phyloP scores from a whole-genome alignment of 2,113 vertebrate genomes.

The Anolis carolinensis region DNA sequence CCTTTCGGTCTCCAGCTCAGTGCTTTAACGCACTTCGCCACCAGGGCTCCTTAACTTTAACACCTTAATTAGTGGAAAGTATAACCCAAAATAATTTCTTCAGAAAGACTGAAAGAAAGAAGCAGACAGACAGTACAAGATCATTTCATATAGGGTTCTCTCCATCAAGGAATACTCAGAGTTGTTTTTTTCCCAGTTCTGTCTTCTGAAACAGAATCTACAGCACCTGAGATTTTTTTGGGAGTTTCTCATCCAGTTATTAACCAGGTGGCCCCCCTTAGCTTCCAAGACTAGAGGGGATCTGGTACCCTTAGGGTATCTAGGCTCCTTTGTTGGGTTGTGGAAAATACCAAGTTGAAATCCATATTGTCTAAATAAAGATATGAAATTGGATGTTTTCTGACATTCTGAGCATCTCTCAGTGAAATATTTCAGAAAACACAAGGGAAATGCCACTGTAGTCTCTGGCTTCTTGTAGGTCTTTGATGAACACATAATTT shows the following conservation, averaged over 20 bases:
- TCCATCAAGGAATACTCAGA: too few relatives aligned
- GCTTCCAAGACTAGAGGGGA: too few relatives aligned
- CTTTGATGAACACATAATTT: slow-evolving; percentile 28
- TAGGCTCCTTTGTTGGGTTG: neutral
- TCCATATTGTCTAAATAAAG: slow-evolving; percentile 56
- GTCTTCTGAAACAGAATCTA: too few relatives aligned
- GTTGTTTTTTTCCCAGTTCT: too few relatives aligned
- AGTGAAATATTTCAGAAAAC: slow-evolving; percentile 56
- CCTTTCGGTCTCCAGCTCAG: too few relatives aligned
- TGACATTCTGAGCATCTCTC: slow-evolving; percentile 51
- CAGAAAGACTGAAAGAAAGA: slow-evolving; percentile 24
- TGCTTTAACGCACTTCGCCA: too few relatives aligned
- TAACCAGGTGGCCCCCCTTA: neutral
- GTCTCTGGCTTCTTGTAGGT: slow-evolving; percentile 26
- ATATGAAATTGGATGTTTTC: slow-evolving; percentile 42
- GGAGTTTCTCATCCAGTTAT: neutral
- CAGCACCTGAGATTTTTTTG: too few relatives aligned
- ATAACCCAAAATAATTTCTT: slow-evolving; percentile 49
- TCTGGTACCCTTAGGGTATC: too few relatives aligned
- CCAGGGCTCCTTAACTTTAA: too few relatives aligned
- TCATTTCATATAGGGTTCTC: too few relatives aligned
- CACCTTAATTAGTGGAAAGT: slow-evolving; percentile 55
- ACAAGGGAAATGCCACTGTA: slow-evolving; percentile 34
- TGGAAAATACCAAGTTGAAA: slow-evolving; percentile 51
- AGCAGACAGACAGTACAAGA: neutral